phyloP scores from a whole-genome alignment of 2,797 vertebrate genomes.

The Chelmon rostratus region DNA sequence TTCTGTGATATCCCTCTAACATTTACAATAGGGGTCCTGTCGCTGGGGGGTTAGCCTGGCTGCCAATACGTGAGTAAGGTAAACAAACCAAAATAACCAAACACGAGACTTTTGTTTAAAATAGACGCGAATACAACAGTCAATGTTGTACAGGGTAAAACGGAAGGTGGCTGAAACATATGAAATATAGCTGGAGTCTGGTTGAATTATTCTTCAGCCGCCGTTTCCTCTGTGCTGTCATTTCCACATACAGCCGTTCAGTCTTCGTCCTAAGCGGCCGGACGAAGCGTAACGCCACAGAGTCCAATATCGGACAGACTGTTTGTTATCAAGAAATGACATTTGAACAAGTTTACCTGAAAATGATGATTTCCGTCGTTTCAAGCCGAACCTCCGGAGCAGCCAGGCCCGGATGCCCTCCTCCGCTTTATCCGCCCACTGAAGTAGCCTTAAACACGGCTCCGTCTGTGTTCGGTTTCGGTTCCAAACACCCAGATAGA shows the following conservation, averaged over 20 bases:
- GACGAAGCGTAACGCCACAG: background rate
- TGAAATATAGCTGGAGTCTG: slow-evolving; percentile 7
- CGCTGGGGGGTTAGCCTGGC: background rate
- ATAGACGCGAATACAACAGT: background rate
- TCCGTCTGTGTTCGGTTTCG: slow-evolving; percentile 19
- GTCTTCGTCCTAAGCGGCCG: slow-evolving; percentile 16
- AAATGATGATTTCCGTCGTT: slow-evolving; percentile 69
- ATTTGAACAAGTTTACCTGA: slow-evolving; percentile 62
- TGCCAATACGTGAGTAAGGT: slow-evolving; percentile 18
- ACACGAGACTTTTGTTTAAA: background rate
- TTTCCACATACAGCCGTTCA: slow-evolving; percentile 20
- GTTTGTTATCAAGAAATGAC: background rate
- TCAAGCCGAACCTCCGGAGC: slow-evolving; percentile 63
- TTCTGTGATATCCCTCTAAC: background rate
- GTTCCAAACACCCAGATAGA: slow-evolving; percentile 35
- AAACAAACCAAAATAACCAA: slow-evolving; percentile 34
- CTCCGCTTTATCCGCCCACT: slow-evolving; percentile 76
- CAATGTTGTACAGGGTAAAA: rapidly evolving
- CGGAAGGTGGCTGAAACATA: slow-evolving; percentile 5
- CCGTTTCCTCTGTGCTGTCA: slow-evolving; percentile 64
- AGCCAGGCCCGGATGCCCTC: slow-evolving; percentile 75
- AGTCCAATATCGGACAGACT: slow-evolving; percentile 40
- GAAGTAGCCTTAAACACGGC: slow-evolving; percentile 49
- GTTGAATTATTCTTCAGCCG: slow-evolving; percentile 22
- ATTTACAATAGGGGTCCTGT: background rate